Evolutionary conservation across 2,113 vertebrate species (phyloP), one percentile per base, ranked within the genome.

Genomic region (Plecotus auritus): DNA sequence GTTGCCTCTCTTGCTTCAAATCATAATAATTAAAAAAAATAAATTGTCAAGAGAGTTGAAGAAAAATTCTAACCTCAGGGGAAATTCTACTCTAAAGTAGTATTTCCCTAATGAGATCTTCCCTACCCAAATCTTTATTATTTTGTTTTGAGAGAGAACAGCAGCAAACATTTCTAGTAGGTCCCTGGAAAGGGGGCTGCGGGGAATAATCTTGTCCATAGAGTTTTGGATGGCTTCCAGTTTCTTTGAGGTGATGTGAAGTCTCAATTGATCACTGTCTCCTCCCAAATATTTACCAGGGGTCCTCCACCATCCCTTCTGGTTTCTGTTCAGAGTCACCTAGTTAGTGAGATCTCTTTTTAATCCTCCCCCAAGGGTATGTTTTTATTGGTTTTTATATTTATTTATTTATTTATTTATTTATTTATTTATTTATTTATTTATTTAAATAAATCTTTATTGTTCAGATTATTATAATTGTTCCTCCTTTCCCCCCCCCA

Each of bases 101-200:
- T 87, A 20, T 72, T 90, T 97, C 49, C 72, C 89, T 77, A 61
- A 37, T 82, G 90, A 93, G 77, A 82, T 1, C 18, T 32, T 90
- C 42, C 51, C 73, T 74, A 32, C 28, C 28, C 10, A 72, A 69
- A 28, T 95, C 26, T 90, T 97, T 67, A 96, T 97, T 97, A 95
- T 32, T 81, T 92, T 97, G 49, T 96, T 91, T 92, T 87, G 72
- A 78, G 42, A 80, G 77, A 89, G 23, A 93, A 47, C 18, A 80
- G 32, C 37, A 32, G 74, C n/a, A 47, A 86, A 72, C 2, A 5
- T 85, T 87, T 73, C 72, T 40, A 4, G 20, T 9, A 78, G 85
- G n/a, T 74, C 18, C 13, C 12, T 74, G 64, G 66, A 90, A 87
- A 67, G n/a, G 54, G 12, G 37, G 18, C 32, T 77, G 8, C 61